A percentile compares a stretch with the other conserved stretches of the same genome.
These are phyloP conservation scores for Paguma larvata DNA, from an alignment of 2,797 vertebrate genomes.

Conservation along the genomic window DNA sequence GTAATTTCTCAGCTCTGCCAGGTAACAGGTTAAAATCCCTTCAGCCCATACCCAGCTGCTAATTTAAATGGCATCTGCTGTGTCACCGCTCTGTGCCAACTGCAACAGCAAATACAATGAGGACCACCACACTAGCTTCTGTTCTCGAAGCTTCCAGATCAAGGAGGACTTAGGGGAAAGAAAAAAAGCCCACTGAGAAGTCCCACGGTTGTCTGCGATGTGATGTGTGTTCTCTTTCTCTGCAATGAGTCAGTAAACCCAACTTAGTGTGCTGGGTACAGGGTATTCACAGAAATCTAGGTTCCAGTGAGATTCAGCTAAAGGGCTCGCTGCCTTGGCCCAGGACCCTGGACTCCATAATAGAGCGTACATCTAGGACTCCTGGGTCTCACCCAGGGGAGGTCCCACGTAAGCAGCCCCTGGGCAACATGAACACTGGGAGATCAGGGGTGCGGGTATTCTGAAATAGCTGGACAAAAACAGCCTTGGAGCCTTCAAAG, in stretches of 20 bases:
- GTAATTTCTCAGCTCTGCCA: neutral
- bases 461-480: neutral
- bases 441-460: neutral
- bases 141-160: neutral
- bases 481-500: neutral
- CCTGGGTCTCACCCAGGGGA: neutral
- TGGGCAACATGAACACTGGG: accelerated
- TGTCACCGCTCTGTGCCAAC: neutral
- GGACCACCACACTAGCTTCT: neutral
- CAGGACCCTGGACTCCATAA: neutral
- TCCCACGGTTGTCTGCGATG: neutral
- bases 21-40: neutral
- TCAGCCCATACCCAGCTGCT: neutral
- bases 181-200: neutral
- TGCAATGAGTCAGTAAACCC: neutral
- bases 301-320: neutral
- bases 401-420: neutral
- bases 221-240: neutral
- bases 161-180: neutral
- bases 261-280: neutral
- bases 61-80: neutral
- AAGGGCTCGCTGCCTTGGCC: neutral
- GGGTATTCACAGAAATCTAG: neutral
- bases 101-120: neutral
- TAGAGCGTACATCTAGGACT: neutral